phyloP scores from a whole-genome alignment of 2,797 vertebrate species.

The Emys orbicularis region DNA sequence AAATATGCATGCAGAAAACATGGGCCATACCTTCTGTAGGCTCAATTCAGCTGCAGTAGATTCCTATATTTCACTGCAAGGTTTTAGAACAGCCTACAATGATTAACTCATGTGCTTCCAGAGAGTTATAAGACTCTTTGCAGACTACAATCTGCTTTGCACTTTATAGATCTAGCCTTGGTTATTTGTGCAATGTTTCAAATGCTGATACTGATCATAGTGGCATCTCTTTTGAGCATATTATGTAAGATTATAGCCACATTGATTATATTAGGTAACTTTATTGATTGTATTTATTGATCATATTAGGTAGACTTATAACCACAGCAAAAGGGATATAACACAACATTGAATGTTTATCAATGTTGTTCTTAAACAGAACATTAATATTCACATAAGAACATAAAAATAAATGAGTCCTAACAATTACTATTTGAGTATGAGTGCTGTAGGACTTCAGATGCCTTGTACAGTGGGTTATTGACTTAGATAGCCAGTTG shows the following conservation, averaged over 20 bases:
- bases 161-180: not conserved
- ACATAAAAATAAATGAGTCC: constrained; percentile 67
- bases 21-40: constrained; percentile 64
- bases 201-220: not conserved
- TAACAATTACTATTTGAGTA: constrained; percentile 24
- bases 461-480: not conserved
- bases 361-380: not conserved
- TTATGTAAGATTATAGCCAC: not conserved
- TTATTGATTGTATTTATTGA: not conserved
- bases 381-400: not conserved
- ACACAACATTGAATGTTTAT: not conserved
- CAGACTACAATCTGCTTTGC: not conserved
- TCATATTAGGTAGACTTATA: not conserved
- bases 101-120: constrained; percentile 76
- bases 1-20: constrained; percentile 64
- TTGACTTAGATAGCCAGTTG: constrained; percentile 27
- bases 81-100: constrained; percentile 36
- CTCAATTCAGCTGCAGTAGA: constrained; percentile 68
- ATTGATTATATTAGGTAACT: not conserved
- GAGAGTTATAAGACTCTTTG: constrained; percentile 5
- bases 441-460: constrained; percentile 8
- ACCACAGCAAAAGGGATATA: not conserved
- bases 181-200: not conserved
- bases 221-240: not conserved
- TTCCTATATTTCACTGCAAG: constrained; percentile 41